Conservation (phyloP, 2,888 invertebrate species). For the Platypus cylindrus region DNA sequence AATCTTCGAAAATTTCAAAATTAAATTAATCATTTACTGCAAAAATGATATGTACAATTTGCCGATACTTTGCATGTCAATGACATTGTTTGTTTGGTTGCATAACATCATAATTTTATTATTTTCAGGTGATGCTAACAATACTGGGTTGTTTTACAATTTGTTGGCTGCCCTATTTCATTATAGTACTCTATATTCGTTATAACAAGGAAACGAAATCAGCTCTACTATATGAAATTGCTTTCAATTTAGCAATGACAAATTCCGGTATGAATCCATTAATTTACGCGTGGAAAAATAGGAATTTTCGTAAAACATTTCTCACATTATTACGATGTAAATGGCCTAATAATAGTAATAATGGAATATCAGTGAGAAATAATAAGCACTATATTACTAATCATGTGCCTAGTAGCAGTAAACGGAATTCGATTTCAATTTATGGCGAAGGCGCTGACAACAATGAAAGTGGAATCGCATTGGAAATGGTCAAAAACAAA, state of each 20-base stretch:
- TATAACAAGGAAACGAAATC: conserved; percentile 18
- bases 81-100: too few species aligned
- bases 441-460: conserved; percentile 34
- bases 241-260: conserved; percentile 54
- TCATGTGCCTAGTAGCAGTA: conserved; percentile 41
- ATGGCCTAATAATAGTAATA: conserved; percentile 40
- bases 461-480: background rate
- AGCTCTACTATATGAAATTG: conserved; percentile 28
- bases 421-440: conserved; percentile 35
- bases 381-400: conserved; percentile 34
- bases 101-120: background rate
- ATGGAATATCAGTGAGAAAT: conserved; percentile 10
- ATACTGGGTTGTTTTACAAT: conserved; percentile 69
- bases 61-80: too few species aligned
- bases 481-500: background rate
- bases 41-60: too few species aligned
- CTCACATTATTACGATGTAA: conserved; percentile 52
- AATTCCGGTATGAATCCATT: conserved; percentile 73
- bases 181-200: conserved; percentile 37
- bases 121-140: conserved; percentile 57
- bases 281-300: conserved; percentile 78
- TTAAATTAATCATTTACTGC: too few species aligned
- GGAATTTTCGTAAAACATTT: conserved; percentile 62
- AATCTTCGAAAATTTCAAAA: too few species aligned
- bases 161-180: conserved; percentile 71